Base-by-base conservation (phyloP, 2,797 vertebrate species). In the Halcyon smyrnensis region DNA sequence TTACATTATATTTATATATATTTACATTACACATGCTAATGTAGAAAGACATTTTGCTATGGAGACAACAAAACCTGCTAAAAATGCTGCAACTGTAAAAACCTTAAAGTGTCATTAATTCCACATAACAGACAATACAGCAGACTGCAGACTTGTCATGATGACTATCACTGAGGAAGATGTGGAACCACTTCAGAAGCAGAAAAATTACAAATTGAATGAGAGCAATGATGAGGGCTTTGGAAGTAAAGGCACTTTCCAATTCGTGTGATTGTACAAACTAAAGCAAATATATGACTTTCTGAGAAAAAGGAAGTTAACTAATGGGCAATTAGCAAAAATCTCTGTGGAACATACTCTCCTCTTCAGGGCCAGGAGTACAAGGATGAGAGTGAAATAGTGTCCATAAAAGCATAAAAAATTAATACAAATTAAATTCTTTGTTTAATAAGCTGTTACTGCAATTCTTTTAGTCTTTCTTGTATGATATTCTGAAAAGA, bases 301-400 rank as follows among this genome's bases (percentile, higher is more conserved):
- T 30, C 67, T 56, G 20, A n/a, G 45, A 53, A 87, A 79, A 62
- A 78, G 21, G 37, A 87, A 87, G 84, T 82, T n/a, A 89, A 64
- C 68, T 83, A 77, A 56, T 30, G 63, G n/a, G 14, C 62, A 82
- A 94, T 84, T 64, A 84, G 39, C n/a, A 87, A 87, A 91, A 90
- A 25, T 27, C 68, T 74, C 75, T 30, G 9, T 45, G 48, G 78
- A 89, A 76, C 60, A n/a, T 69, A 48, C 9, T 53, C 4, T 45
- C 56, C 21, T 89, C 25, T 36, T 69, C 67, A 64, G 23, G n/a
- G 74, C 18, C 37, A 87, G 32, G 5, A 67, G 4, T 17, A 63
- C 7, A 79, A 86, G 27, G 15, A 87, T 71, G 2, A 67, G 15
- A 83, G 16, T 15, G 1, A 27, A 93, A 76, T 2, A 75, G 9